These are phyloP conservation scores for Neelides sp. DNA, from an alignment of 1,140 invertebrate genomes.

Conservation along the genomic window DNA sequence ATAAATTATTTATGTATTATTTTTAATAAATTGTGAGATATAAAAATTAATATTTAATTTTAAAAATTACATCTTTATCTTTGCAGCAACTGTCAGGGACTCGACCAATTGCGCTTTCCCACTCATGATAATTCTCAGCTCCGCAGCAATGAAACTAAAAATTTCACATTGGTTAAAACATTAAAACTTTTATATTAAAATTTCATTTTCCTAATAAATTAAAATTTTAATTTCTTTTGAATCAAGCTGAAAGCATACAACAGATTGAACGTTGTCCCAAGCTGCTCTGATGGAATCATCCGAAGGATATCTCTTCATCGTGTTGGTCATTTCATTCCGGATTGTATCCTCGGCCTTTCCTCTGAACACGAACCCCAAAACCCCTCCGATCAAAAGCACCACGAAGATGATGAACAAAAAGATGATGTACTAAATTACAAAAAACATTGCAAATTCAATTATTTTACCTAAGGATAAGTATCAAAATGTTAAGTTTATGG, in stretches of 20 bases:
- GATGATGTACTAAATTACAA: slow-evolving; percentile 63
- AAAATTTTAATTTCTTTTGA: too few species aligned
- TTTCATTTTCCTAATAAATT: slow-evolving; percentile 8
- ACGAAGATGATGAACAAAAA: slow-evolving; percentile 72
- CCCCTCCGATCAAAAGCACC: slow-evolving; percentile 72
- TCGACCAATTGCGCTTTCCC: slow-evolving; percentile 40
- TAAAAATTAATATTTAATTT: slow-evolving; percentile 14
- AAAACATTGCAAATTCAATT: slow-evolving; percentile 25
- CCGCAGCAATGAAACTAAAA: slow-evolving; percentile 69
- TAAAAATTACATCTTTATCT: slow-evolving; percentile 33
- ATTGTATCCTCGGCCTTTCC: slow-evolving; percentile 57
- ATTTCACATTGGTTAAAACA: slow-evolving; percentile 1
- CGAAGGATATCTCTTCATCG: slow-evolving; percentile 54
- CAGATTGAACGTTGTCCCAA: slow-evolving; percentile 49
- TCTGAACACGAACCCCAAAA: slow-evolving; percentile 75
- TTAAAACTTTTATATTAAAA: slow-evolving; percentile 3
- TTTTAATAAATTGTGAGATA: slow-evolving; percentile 3
- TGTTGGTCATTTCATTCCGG: slow-evolving; percentile 61
- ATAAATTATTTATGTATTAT: slow-evolving; percentile 7
- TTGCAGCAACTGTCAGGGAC: slow-evolving; percentile 67
- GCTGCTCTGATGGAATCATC: slow-evolving; percentile 54
- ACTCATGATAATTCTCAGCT: slow-evolving; percentile 56
- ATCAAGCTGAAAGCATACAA: slow-evolving; percentile 6
- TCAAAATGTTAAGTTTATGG: neutral
- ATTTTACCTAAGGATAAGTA: too few species aligned